Percentiles rank a stretch among this genome's conserved stretches.
These are phyloP conservation scores for Syngnathus acus DNA, from an alignment of 2,797 vertebrate genomes.

Conservation along the genomic window DNA sequence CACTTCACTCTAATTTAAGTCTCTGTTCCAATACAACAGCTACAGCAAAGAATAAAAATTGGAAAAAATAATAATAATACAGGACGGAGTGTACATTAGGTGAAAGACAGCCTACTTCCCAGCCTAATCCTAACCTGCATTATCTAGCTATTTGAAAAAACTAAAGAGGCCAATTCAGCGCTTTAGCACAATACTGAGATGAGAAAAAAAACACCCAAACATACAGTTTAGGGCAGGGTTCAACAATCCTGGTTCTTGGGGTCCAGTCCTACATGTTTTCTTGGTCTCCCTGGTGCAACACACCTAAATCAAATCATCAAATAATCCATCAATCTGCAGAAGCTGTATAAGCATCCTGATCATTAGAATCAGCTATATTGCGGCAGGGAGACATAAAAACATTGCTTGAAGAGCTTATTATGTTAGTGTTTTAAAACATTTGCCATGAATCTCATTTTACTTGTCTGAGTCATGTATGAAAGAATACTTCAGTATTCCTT, in stretches of 20 bases:
- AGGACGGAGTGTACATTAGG: neutral
- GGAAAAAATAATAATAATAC: neutral
- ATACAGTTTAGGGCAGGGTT: neutral
- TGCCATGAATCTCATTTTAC: neutral
- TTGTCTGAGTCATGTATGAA: neutral
- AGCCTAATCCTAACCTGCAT: neutral
- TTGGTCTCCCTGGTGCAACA: no score
- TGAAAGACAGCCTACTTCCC: neutral
- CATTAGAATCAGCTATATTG: no score
- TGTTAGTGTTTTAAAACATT: neutral
- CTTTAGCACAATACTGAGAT: no score
- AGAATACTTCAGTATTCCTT: neutral
- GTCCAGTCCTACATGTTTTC: no score
- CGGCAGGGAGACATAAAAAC: no score
- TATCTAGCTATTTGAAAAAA: neutral
- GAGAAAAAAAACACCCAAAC: neutral
- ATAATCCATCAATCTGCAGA: no score
- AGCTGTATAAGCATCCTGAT: no score
- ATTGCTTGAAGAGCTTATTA: neutral
- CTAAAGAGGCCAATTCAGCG: neutral
- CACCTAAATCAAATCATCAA: no score
- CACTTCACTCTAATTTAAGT: no score
- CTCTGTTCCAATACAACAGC: no score
- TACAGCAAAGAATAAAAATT: no score
- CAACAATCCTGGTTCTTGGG: no score